A percentile compares a stretch with the other conserved stretches of the same genome.
Evolutionary conservation across 2,113 vertebrate genomes (phyloP).

Genomic region (Trinectes maculatus): DNA sequence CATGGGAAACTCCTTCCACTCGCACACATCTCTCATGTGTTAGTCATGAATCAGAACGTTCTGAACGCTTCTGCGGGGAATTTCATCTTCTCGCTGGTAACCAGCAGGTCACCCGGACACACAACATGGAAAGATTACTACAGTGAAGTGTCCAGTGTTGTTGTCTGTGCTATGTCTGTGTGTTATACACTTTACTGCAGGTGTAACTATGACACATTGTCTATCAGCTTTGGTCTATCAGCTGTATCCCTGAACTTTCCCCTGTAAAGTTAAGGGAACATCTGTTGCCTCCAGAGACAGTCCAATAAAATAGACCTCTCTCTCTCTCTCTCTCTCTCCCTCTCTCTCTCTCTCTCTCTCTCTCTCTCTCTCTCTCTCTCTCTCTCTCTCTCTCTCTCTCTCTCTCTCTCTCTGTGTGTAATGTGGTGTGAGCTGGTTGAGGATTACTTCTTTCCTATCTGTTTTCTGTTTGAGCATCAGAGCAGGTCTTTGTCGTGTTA

Average conservation of each 20-base stretch:
- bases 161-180: too few relatives aligned
- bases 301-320: constrained; percentile 70
- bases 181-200: too few relatives aligned
- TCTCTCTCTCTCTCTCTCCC: too few relatives aligned
- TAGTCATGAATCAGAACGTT: too few relatives aligned
- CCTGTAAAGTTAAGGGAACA: constrained; percentile 65
- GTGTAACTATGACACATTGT: constrained; percentile 22
- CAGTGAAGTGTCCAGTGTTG: too few relatives aligned
- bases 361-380: constrained; percentile 4
- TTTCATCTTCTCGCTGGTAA: too few relatives aligned
- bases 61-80: too few relatives aligned
- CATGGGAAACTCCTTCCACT: constrained; percentile 4
- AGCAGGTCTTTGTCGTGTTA: constrained; percentile 66
- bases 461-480: constrained; percentile 60
- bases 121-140: constrained; percentile 6
- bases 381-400: constrained; percentile 12
- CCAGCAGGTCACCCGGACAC: constrained; percentile 4
- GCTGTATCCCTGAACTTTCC: too few relatives aligned
- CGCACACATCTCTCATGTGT: neutral
- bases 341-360: constrained; percentile 29
- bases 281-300: constrained; percentile 70
- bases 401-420: constrained; percentile 17
- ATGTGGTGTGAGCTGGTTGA: constrained; percentile 26
- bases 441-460: constrained; percentile 63
- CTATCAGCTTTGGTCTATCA: too few relatives aligned